Evolutionary conservation across 2,888 invertebrate genomes (phyloP).

Genomic region (Mechanitis messenoides): DNA sequence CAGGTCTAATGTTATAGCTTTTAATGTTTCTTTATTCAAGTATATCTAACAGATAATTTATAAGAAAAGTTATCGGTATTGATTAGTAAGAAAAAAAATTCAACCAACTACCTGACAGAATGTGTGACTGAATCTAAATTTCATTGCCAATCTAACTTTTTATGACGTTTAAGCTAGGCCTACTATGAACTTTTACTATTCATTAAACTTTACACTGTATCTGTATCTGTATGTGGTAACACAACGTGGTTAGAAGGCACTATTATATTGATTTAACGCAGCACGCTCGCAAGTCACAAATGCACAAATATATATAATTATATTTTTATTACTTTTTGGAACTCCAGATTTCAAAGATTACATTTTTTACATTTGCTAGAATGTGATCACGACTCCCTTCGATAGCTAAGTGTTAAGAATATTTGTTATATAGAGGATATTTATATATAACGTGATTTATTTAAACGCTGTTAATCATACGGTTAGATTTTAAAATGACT

Average conservation of each 20-base stretch:
- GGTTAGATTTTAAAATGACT: constrained; percentile 35
- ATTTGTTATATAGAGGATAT: constrained; percentile 36
- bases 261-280: too few relatives aligned
- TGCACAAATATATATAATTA: too few relatives aligned
- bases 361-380: constrained; percentile 23
- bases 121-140: too few relatives aligned
- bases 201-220: too few relatives aligned
- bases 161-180: too few relatives aligned
- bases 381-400: constrained; percentile 32
- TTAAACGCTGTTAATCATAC: constrained; percentile 41
- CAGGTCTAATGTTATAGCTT: not conserved
- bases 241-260: too few relatives aligned
- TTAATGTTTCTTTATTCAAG: not conserved
- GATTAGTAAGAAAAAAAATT: too few relatives aligned
- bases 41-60: not conserved
- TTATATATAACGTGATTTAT: constrained; percentile 40
- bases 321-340: not conserved
- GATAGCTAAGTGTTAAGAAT: constrained; percentile 34
- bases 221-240: too few relatives aligned
- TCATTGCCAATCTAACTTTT: too few relatives aligned
- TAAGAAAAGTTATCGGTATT: not conserved
- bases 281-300: too few relatives aligned
- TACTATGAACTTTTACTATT: too few relatives aligned
- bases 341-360: not conserved
- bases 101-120: too few relatives aligned